A percentile compares a stretch with the other conserved stretches of the same genome.
phyloP scores from a whole-genome alignment of 2,113 vertebrate species.

The Camelus bactrianus region DNA sequence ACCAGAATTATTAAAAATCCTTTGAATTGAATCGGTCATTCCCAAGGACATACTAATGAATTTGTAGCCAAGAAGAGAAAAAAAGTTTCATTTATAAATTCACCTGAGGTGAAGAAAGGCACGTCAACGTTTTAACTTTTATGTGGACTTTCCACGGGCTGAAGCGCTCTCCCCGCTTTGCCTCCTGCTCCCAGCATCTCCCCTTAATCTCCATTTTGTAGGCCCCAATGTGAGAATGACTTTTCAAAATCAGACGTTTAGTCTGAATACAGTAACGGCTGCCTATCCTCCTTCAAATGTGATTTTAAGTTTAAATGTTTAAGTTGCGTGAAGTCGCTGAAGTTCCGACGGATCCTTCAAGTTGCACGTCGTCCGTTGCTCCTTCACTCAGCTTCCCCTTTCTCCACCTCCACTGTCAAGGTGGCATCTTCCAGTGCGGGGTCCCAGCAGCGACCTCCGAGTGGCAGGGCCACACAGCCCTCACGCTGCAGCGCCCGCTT shows the following conservation, averaged over 20 bases:
- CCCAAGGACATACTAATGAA: slow-evolving; percentile 85
- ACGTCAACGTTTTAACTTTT: slow-evolving; percentile 87
- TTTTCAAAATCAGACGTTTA: slow-evolving; percentile 77
- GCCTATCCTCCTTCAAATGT: slow-evolving; percentile 5
- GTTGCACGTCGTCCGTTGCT: not conserved
- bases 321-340: not conserved
- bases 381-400: rapidly evolving
- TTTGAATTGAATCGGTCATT: slow-evolving; percentile 87
- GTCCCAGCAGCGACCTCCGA: rapidly evolving
- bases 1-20: slow-evolving; percentile 88
- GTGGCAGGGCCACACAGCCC: rapidly evolving
- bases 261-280: slow-evolving; percentile 55
- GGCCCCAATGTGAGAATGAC: slow-evolving; percentile 80
- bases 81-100: slow-evolving; percentile 83
- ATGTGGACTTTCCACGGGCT: slow-evolving; percentile 87
- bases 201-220: slow-evolving; percentile 78
- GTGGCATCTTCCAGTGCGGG: not conserved
- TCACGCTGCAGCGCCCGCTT: rapidly evolving
- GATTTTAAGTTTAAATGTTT: slow-evolving; percentile 53
- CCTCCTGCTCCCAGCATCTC: slow-evolving; percentile 58
- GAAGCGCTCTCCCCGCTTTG: slow-evolving; percentile 39
- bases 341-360: not conserved
- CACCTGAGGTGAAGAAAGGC: slow-evolving; percentile 87
- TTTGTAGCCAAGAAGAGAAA: slow-evolving; percentile 84
- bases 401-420: not conserved